A percentile compares a stretch with the other conserved stretches of the same genome.
These are phyloP conservation scores for Microctonus hyperodae DNA, from an alignment of 2,888 invertebrate species.

Conservation along the genomic window DNA sequence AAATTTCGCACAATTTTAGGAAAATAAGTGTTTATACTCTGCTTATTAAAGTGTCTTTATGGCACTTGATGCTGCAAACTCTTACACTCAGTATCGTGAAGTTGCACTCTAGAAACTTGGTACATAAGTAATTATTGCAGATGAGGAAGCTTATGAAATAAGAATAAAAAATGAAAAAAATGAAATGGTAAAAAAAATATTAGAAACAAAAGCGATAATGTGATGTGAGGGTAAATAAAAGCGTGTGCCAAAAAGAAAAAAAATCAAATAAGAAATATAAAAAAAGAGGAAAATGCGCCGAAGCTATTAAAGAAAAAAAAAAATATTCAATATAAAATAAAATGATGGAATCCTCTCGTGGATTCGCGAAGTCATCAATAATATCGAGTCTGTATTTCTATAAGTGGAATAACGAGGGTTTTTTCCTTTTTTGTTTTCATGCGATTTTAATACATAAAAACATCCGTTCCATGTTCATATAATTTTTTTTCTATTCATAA, in stretches of 20 bases:
- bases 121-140: too few species aligned
- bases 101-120: too few species aligned
- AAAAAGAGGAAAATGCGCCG: not conserved
- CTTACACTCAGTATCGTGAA: too few species aligned
- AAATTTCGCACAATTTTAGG: too few species aligned
- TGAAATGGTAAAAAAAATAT: too few species aligned
- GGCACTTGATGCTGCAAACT: too few species aligned
- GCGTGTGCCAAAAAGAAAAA: not conserved
- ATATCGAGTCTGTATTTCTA: not conserved
- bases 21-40: too few species aligned
- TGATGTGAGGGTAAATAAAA: not conserved
- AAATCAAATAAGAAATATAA: too few species aligned
- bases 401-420: not conserved
- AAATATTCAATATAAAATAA: not conserved
- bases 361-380: not conserved
- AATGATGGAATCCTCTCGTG: not conserved
- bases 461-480: not conserved
- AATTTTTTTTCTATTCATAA: not conserved
- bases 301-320: slow-evolving; percentile 9
- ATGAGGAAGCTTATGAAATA: too few species aligned
- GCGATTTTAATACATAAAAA: not conserved
- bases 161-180: too few species aligned
- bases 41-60: too few species aligned
- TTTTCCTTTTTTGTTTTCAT: not conserved
- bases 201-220: too few species aligned